Conservation (phyloP, 2,888 invertebrate species). For the Pemphredon lugubris region DNA sequence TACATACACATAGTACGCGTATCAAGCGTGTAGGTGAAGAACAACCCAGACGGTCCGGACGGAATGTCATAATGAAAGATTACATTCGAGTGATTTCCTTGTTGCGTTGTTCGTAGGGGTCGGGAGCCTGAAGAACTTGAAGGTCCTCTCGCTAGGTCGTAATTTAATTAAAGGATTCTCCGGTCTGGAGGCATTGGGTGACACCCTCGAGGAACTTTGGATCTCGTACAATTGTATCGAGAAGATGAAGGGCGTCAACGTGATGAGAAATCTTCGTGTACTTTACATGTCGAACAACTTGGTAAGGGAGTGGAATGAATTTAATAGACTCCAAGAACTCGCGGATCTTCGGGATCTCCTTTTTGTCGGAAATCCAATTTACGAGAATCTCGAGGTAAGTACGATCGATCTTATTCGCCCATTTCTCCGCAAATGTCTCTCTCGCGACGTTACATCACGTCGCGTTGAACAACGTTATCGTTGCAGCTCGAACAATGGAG, state of each 20-base stretch:
- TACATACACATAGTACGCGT: too few species aligned
- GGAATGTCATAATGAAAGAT: too few species aligned
- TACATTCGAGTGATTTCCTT: too few species aligned
- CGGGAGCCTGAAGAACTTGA: constrained; percentile 90
- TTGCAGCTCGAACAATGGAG: constrained; percentile 86
- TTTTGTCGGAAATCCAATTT: constrained; percentile 86
- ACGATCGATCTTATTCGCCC: too few species aligned
- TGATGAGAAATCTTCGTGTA: constrained; percentile 90
- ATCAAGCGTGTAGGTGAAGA: too few species aligned
- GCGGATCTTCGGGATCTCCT: constrained; percentile 88
- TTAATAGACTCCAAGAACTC: constrained; percentile 88
- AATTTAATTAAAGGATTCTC: constrained; percentile 95
- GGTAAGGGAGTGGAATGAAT: constrained; percentile 95
- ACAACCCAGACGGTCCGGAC: too few species aligned
- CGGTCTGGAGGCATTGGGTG: constrained; percentile 93
- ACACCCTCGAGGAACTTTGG: constrained; percentile 95
- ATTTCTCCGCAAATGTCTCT: too few species aligned
- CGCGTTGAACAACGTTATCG: too few species aligned
- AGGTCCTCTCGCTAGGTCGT: constrained; percentile 91
- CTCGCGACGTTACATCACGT: neutral
- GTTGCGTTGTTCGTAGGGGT: constrained; percentile 84
- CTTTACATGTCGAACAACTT: constrained; percentile 92
- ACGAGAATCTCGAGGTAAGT: constrained; percentile 80
- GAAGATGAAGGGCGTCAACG: constrained; percentile 93
- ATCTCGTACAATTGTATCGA: constrained; percentile 96